phyloP scores from a whole-genome alignment of 2,797 vertebrate genomes.

The Lacerta viridis region DNA sequence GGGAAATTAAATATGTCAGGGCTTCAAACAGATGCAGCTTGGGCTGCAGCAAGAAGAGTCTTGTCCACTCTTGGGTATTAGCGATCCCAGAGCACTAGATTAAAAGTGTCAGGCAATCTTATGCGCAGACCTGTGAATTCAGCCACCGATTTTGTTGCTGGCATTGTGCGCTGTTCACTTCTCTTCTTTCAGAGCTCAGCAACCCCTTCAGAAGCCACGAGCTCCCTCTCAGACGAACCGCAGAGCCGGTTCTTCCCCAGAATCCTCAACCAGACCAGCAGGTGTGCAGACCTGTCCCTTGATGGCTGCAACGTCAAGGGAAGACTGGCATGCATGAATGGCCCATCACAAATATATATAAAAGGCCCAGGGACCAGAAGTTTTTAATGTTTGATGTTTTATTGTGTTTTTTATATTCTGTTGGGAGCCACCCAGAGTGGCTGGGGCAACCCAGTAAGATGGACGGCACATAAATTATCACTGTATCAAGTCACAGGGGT shows the following conservation, averaged over 20 bases:
- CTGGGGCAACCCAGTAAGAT: too few relatives aligned
- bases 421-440: too few relatives aligned
- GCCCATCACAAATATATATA: background rate
- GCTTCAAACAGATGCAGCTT: conserved; percentile 53
- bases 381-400: background rate
- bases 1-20: conserved; percentile 59
- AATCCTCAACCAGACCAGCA: background rate
- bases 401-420: too few relatives aligned
- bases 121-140: conserved; percentile 50
- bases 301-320: background rate
- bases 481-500: background rate
- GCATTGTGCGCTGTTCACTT: conserved; percentile 20
- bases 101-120: conserved; percentile 50
- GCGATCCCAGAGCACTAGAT: conserved; percentile 11
- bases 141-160: conserved; percentile 38
- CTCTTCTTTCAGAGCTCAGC: conserved; percentile 25
- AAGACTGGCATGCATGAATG: background rate
- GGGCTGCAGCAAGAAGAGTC: conserved; percentile 49
- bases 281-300: background rate
- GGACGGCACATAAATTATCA: background rate
- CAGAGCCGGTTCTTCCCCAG: background rate
- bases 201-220: background rate
- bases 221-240: background rate
- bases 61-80: conserved; percentile 44
- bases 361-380: background rate